Conservation (phyloP, 2,797 vertebrate species). For the Limnodromus scolopaceus region DNA sequence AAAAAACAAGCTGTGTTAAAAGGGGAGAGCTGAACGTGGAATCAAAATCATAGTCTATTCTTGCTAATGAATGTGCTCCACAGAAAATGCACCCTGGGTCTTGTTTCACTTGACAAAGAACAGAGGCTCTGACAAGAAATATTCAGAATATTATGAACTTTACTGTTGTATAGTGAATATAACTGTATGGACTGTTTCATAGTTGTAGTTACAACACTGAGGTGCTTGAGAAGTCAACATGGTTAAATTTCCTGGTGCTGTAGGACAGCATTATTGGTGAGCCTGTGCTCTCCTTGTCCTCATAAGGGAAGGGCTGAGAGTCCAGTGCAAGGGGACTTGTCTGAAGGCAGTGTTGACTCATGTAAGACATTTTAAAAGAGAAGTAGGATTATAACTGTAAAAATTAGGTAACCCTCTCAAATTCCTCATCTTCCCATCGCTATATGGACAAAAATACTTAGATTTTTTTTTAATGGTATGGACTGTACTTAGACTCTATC, state of each 20-base stretch:
- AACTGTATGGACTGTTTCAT: not conserved
- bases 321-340: too few relatives aligned
- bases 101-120: not conserved
- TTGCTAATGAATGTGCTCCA: not conserved
- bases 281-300: not conserved
- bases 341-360: not conserved
- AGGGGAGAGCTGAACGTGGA: not conserved
- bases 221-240: not conserved
- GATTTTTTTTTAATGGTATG: not conserved
- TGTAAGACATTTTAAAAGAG: not conserved
- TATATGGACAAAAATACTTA: not conserved
- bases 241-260: not conserved
- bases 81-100: not conserved
- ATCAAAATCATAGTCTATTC: not conserved
- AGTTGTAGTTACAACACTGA: not conserved
- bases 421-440: not conserved
- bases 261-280: not conserved
- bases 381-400: not conserved
- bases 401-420: not conserved
- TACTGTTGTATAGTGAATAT: not conserved
- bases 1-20: not conserved
- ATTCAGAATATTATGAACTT: not conserved
- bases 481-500: not conserved
- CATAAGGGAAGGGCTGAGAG: rapidly evolving
- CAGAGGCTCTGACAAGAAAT: not conserved